Percentiles rank a stretch among this genome's conserved stretches.
Conservation (phyloP, 2,113 vertebrate species). For the Ageneiosus marmoratus region DNA sequence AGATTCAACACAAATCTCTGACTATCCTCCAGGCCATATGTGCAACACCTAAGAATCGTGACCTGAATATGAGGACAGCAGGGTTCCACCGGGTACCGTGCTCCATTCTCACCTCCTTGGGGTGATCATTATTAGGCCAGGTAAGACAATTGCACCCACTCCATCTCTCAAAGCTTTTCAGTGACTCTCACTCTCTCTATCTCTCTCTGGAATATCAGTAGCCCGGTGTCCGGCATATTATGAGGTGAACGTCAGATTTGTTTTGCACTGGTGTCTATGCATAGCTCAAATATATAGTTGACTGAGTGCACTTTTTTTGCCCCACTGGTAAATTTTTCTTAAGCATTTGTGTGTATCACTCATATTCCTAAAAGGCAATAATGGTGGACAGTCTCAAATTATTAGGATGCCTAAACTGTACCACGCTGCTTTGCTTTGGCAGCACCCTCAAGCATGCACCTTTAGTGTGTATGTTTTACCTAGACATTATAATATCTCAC, state of each 20-base stretch:
- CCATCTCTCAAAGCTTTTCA: constrained; percentile 5
- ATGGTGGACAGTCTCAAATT: background rate
- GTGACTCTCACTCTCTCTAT: no score
- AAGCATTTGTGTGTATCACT: background rate
- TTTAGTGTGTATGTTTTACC: background rate
- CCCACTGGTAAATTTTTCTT: background rate
- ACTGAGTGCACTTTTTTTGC: background rate
- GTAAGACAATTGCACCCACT: constrained; percentile 36
- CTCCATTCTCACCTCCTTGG: constrained; percentile 42
- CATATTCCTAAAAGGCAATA: background rate
- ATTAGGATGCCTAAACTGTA: background rate
- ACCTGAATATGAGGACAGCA: constrained; percentile 47
- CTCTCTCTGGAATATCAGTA: constrained; percentile 9
- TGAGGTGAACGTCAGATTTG: background rate
- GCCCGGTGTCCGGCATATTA: background rate
- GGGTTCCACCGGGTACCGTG: constrained; percentile 29
- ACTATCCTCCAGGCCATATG: constrained; percentile 12
- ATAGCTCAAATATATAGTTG: background rate
- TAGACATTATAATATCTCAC: background rate
- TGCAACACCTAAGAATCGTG: constrained; percentile 23
- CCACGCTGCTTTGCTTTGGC: background rate
- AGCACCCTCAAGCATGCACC: background rate
- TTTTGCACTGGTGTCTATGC: background rate
- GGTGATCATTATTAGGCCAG: constrained; percentile 26
- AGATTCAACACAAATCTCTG: constrained; percentile 13